Conservation (phyloP, 2,113 vertebrate genomes). For the Gallinago jamesoni region DNA sequence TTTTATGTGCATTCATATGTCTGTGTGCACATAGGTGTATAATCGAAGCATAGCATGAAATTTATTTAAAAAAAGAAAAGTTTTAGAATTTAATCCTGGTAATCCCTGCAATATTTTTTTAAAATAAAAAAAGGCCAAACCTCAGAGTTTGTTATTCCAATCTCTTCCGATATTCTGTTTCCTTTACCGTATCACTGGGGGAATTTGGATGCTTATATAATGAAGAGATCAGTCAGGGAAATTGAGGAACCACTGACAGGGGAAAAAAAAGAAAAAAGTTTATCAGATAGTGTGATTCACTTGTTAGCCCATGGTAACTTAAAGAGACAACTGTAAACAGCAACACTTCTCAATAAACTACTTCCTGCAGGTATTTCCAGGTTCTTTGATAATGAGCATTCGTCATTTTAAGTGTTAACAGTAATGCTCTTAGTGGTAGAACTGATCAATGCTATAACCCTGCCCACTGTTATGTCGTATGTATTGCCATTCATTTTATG, state of each 20-base stretch:
- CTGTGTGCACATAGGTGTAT: not conserved
- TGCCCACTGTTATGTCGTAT: slow-evolving; percentile 68
- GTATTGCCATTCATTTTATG: slow-evolving; percentile 72
- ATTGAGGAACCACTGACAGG: not conserved
- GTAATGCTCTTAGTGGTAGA: slow-evolving; percentile 31
- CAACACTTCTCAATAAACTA: not conserved
- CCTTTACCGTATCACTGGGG: not conserved
- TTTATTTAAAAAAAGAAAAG: not conserved
- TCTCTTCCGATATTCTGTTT: not conserved
- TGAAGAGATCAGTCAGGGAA: not conserved
- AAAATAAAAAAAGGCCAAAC: not conserved
- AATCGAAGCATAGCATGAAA: not conserved
- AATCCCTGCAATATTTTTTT: not conserved
- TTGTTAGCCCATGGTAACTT: not conserved
- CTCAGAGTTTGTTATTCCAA: not conserved
- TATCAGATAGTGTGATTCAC: not conserved
- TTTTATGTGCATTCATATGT: slow-evolving; percentile 31
- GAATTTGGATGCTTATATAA: slow-evolving; percentile 12
- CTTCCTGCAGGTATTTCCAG: slow-evolving; percentile 31
- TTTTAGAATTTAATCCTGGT: not conserved
- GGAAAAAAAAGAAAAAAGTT: not conserved
- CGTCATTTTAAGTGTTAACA: not conserved
- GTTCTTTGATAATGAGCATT: slow-evolving; percentile 9
- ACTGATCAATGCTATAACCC: slow-evolving; percentile 26
- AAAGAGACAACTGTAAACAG: not conserved